These are phyloP conservation scores for Elysia crispata DNA, from an alignment of 2,888 invertebrate genomes.

Conservation along the genomic window DNA sequence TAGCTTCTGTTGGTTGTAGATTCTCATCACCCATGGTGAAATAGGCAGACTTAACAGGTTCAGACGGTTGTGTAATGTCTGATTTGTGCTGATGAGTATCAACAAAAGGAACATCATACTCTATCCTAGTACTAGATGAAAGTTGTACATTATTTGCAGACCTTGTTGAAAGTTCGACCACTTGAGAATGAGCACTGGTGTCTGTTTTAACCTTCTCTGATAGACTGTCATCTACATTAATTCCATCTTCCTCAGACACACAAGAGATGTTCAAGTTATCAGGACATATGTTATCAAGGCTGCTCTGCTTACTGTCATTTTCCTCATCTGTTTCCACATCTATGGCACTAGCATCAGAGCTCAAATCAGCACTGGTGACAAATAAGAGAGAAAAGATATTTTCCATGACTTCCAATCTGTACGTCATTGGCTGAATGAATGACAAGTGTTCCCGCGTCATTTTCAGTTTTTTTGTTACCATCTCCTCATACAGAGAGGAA, in stretches of 20 bases:
- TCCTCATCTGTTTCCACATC: constrained; percentile 71
- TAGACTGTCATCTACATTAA: constrained; percentile 27
- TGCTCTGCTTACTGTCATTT: constrained; percentile 52
- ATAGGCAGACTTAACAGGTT: constrained; percentile 5
- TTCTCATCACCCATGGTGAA: constrained; percentile 5
- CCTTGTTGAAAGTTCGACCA: neutral
- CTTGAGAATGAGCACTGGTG: neutral
- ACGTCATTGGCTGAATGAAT: constrained; percentile 70
- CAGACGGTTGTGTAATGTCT: neutral
- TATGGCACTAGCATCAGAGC: constrained; percentile 78
- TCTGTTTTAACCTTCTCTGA: constrained; percentile 24
- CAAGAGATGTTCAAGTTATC: constrained; percentile 48
- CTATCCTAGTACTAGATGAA: neutral
- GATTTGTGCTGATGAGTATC: constrained; percentile 17
- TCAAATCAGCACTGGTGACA: constrained; percentile 82
- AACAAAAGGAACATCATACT: constrained; percentile 41
- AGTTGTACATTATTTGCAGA: neutral
- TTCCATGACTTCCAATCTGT: constrained; percentile 82
- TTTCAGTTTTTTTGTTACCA: constrained; percentile 63
- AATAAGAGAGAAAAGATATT: constrained; percentile 86
- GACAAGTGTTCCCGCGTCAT: constrained; percentile 60
- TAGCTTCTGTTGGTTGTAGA: neutral
- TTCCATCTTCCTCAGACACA: constrained; percentile 53
- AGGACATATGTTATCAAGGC: constrained; percentile 45
- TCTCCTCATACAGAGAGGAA: constrained; percentile 60